These are phyloP conservation scores for Trichopoda pennipes DNA, from an alignment of 2,888 invertebrate species.

Conservation along the genomic window DNA sequence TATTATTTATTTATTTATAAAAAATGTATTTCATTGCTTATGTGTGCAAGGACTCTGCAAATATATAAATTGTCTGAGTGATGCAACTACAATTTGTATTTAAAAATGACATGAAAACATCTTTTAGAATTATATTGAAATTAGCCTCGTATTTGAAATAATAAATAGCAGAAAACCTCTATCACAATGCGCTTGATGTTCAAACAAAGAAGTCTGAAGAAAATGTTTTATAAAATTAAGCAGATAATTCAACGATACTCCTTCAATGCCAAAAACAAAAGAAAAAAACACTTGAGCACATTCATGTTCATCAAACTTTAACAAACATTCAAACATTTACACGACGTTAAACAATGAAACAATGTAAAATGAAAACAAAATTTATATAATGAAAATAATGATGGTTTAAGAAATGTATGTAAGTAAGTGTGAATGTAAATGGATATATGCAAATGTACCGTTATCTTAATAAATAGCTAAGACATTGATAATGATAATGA, in stretches of 20 bases:
- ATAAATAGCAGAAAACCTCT: constrained; percentile 13
- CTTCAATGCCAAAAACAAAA: constrained; percentile 29
- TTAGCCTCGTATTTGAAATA: not conserved
- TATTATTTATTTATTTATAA: too few relatives aligned
- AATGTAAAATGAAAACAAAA: not conserved
- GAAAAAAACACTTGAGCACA: not conserved
- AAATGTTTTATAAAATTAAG: constrained; percentile 54
- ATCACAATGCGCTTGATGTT: constrained; percentile 47
- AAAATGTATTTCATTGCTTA: too few relatives aligned
- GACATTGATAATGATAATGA: constrained; percentile 8
- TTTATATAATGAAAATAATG: not conserved
- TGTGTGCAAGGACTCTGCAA: too few relatives aligned
- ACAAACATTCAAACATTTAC: not conserved
- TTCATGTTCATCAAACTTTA: not conserved
- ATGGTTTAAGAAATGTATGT: constrained; percentile 21
- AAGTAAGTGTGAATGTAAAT: constrained; percentile 14
- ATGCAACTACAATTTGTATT: too few relatives aligned
- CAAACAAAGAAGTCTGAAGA: constrained; percentile 45
- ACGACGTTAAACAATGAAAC: not conserved
- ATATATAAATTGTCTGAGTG: too few relatives aligned
- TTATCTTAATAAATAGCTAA: constrained; percentile 41
- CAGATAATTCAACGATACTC: constrained; percentile 56
- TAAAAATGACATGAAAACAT: too few relatives aligned
- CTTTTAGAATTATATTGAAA: too few relatives aligned
- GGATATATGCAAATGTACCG: constrained; percentile 11